Conservation (phyloP, 2,113 vertebrate species). For the Nicator chloris region DNA sequence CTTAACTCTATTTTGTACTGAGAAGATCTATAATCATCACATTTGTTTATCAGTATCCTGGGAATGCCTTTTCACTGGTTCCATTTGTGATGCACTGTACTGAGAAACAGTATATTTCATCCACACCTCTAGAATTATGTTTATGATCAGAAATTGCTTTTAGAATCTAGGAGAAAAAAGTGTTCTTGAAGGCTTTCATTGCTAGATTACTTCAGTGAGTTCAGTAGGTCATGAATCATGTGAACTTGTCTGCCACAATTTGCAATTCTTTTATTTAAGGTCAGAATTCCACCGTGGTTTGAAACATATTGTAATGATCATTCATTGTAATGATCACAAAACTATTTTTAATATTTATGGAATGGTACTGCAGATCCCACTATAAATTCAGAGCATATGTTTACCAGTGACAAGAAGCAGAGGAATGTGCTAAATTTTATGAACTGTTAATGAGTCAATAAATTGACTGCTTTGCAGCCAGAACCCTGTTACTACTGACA, state of each 20-base stretch:
- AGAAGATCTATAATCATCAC: neutral
- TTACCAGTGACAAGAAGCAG: slow-evolving; percentile 68
- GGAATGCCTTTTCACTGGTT: neutral
- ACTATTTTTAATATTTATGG: slow-evolving; percentile 73
- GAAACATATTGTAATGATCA: slow-evolving; percentile 2
- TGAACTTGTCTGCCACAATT: slow-evolving; percentile 17
- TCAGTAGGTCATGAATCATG: neutral
- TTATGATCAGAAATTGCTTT: neutral
- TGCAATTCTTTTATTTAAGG: slow-evolving; percentile 26
- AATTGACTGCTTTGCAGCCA: slow-evolving; percentile 71
- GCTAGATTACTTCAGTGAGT: neutral
- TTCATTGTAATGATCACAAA: slow-evolving; percentile 65
- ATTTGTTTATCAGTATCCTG: neutral
- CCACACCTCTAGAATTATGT: neutral
- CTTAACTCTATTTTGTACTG: neutral
- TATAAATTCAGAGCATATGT: slow-evolving; percentile 74
- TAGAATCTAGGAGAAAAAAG: neutral
- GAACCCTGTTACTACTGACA: slow-evolving; percentile 61
- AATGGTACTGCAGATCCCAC: slow-evolving; percentile 54
- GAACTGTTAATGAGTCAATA: slow-evolving; percentile 76
- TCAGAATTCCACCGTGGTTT: slow-evolving; percentile 38
- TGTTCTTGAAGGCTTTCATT: neutral
- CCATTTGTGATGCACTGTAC: neutral
- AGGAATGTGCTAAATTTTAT: slow-evolving; percentile 70
- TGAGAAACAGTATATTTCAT: neutral